Conservation (phyloP, 2,888 invertebrate species). For the Lasioglossum zephyrum region DNA sequence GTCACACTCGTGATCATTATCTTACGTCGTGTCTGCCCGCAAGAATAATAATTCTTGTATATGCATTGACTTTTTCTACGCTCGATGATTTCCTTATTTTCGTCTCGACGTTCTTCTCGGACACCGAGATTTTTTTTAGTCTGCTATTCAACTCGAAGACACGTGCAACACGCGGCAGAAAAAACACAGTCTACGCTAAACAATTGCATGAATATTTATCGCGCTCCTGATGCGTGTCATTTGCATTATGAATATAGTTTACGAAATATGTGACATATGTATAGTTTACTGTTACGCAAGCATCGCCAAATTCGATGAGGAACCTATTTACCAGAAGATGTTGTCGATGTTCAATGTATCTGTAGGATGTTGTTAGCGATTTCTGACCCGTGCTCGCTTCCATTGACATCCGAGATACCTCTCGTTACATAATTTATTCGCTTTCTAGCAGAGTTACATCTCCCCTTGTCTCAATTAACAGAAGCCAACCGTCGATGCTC, state of each 20-base stretch:
- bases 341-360: neutral
- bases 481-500: neutral
- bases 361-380: neutral
- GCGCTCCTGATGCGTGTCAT: neutral
- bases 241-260: neutral
- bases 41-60: neutral
- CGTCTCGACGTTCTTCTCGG: neutral
- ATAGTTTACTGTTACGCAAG: neutral
- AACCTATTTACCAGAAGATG: neutral
- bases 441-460: conserved; percentile 17
- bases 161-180: neutral
- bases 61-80: neutral
- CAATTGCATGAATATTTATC: conserved; percentile 33
- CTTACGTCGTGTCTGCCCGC: neutral
- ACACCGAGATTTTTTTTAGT: neutral
- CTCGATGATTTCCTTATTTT: neutral
- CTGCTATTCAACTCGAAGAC: neutral
- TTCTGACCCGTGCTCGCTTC: neutral
- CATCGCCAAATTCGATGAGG: neutral
- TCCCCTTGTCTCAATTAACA: conserved; percentile 6
- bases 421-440: conserved; percentile 14
- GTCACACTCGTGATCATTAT: neutral
- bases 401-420: neutral
- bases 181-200: neutral
- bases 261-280: no score